Base-by-base conservation (phyloP, 2,797 vertebrate species). In the Sebastes cheni region DNA sequence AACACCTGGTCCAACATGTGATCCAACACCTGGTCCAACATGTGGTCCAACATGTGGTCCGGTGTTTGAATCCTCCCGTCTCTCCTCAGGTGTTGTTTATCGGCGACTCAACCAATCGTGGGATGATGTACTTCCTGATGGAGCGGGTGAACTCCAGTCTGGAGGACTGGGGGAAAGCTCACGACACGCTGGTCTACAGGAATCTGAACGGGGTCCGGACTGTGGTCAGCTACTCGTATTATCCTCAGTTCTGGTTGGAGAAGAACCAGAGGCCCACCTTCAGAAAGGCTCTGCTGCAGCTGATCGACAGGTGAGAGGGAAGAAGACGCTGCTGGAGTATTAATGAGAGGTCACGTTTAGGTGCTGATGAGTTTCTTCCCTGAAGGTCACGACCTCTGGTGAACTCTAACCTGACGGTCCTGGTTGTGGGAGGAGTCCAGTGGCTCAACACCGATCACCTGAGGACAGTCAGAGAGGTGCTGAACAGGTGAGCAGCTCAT, bases 41-140 rank as follows among this genome's bases (percentile, higher is more conserved):
- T 18, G 3, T 60, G 29, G 27, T 20, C 58, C 58, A 55, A 11
- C 8, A 54, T 3, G 20, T 10, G 4, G 11, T 20, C 52, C 4
- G 5, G 6, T 20, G 50, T 23, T 18, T 75, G 30, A 62, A 3
- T 52, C 22, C 6, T 27, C 32, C 12, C 1, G 2, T 71, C 27
- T 55, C 13, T 52, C 58, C 50, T 42, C 90, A 99, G 98, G 92
- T 99, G 86, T 91, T 99, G 92, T 99, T 99, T 80, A 97, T 99
- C 59, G 98, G 98, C 0, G 98, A 99, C 88, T 99, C 98, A 20
- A 99, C 98, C 80, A 98, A 98, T 90, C 96, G 98, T 34, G 98
- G 98, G 20, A 98, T 99, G 94, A 99, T 99, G 98, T 99, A 97
- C 87, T 99, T 98, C 88, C 93, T 99, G 78, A 96, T 98, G 88